Base-by-base conservation (phyloP, 2,797 vertebrate species). In the Falco biarmicus region DNA sequence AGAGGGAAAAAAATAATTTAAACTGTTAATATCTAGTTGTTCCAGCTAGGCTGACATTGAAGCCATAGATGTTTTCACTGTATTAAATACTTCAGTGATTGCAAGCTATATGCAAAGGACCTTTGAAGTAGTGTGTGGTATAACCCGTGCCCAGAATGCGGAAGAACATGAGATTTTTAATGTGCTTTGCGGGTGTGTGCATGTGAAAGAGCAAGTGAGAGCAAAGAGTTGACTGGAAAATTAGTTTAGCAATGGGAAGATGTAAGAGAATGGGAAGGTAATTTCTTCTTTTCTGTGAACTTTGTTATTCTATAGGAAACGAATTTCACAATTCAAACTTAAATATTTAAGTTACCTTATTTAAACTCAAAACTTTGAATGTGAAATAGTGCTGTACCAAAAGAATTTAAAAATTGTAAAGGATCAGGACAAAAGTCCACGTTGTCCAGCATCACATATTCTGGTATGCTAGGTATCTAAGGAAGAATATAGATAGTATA, bases 1-100 rank as follows among this genome's bases (percentile, higher is more conserved):
- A 17, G 5, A 41, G 16, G 1, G 1, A 3, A 4, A 1, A 8
- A 45, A 53, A 32, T 50, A 54, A 25, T 18, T 37, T 74, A 20
- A 80, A 0, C 21, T 15, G 3, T 60, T 31, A 74, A 11, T 78
- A 24, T 53, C 28, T 3, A 9, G 15, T 51, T 61, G 17, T 81
- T 93, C 12, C 32, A 54, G 6, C 34, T 80, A 18, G 29, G 32
- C 39, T 75, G 45, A 41, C 3, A 2, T 29, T 13, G n/a, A 83
- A 64, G 28, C 21, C 8, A 2, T 34, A 76, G 37, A 4, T 63
- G 3, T 87, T 83, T 85, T 74, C 71, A 37, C 63, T 26, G 21
- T 57, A 31, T 82, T 74, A 50, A 1, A 1, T 59, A 31, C 79
- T 89, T 90, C 28, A 48, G 0, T 64, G 29, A 31, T 75, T 64